These are phyloP conservation scores for Empidonax traillii DNA, from an alignment of 2,113 vertebrate species.

Conservation along the genomic window DNA sequence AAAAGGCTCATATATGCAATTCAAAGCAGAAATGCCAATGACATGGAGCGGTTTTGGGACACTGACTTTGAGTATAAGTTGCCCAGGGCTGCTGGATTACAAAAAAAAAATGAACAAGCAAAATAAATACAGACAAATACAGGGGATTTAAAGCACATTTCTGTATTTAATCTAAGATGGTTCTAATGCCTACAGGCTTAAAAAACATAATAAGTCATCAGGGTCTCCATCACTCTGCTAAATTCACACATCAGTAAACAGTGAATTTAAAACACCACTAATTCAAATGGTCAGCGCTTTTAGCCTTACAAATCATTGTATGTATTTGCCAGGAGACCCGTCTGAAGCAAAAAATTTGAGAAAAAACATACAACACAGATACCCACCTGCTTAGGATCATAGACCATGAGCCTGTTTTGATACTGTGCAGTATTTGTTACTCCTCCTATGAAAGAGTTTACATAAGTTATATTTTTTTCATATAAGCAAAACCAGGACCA, in stretches of 20 bases:
- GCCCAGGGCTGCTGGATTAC: neutral
- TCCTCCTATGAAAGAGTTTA: conserved; percentile 83
- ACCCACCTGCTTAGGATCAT: conserved; percentile 92
- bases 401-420: conserved; percentile 97
- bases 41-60: neutral
- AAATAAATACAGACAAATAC: conserved; percentile 10
- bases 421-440: conserved; percentile 98
- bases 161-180: neutral
- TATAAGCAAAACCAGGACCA: neutral
- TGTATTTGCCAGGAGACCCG: neutral
- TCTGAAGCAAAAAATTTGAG: neutral
- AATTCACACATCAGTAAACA: neutral
- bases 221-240: neutral
- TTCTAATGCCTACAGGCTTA: neutral
- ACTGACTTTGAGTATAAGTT: neutral
- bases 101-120: neutral
- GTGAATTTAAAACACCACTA: neutral
- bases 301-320: neutral
- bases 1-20: neutral
- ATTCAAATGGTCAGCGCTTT: neutral
- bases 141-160: neutral
- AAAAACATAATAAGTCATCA: neutral
- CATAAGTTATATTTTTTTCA: conserved; percentile 54
- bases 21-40: conserved; percentile 12
- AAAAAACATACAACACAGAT: neutral